Evolutionary conservation across 2,113 vertebrate genomes (phyloP).

Genomic region (Podocnemis expansa): DNA sequence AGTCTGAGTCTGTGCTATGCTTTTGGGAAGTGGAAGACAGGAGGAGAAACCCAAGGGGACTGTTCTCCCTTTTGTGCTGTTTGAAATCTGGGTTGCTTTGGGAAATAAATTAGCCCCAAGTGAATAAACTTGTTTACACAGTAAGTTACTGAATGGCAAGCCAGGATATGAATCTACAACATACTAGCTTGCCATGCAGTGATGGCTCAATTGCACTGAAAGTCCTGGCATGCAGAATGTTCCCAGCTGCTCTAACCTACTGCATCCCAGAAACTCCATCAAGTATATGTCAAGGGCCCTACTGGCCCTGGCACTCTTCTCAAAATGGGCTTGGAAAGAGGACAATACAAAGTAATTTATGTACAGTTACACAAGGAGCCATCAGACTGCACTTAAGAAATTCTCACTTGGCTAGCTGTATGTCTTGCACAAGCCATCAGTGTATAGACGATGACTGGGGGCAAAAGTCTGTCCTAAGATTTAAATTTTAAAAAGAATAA

Average conservation of each 20-base stretch:
- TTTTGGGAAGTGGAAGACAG: background rate
- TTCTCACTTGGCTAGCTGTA: background rate
- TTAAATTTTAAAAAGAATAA: background rate
- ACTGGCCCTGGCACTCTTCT: fast-evolving
- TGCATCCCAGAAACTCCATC: background rate
- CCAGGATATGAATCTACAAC: background rate
- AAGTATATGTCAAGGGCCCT: fast-evolving
- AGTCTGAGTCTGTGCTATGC: fast-evolving
- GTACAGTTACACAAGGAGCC: background rate
- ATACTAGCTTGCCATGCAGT: background rate
- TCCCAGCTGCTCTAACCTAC: background rate
- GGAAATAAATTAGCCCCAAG: background rate
- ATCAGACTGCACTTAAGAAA: background rate
- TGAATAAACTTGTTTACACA: background rate
- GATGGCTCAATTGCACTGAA: background rate
- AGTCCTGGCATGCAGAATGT: background rate
- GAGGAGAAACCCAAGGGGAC: background rate
- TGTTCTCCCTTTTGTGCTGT: background rate
- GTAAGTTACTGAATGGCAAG: background rate
- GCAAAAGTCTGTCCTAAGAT: background rate
- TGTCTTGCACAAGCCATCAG: background rate
- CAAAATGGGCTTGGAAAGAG: background rate
- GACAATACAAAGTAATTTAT: background rate
- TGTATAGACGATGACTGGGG: too few species aligned
- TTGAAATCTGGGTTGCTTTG: background rate